These are phyloP conservation scores for Cheilosia grossa DNA, from an alignment of 2,888 invertebrate species.

Conservation along the genomic window DNA sequence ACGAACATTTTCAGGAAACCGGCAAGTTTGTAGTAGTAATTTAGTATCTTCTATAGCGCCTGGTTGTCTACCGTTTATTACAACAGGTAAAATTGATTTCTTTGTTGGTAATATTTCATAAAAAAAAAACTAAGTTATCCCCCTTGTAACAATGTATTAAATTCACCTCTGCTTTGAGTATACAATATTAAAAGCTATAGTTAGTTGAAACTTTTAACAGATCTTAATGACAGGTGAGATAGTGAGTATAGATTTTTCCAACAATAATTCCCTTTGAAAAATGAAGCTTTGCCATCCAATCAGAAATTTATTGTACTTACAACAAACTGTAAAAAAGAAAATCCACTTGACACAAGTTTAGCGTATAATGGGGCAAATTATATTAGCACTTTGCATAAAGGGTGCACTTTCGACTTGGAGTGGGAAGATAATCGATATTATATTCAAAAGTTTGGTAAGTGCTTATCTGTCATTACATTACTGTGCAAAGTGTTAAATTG, in stretches of 20 bases:
- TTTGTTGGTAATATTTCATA: too few species aligned
- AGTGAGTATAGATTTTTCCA: not conserved
- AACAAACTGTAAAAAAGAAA: not conserved
- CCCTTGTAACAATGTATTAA: not conserved
- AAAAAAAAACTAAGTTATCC: too few species aligned
- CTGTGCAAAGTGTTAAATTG: not conserved
- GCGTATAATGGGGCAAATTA: not conserved
- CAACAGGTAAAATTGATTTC: too few species aligned
- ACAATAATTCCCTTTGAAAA: not conserved
- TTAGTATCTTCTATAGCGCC: too few species aligned
- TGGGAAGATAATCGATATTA: not conserved
- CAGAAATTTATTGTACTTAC: not conserved
- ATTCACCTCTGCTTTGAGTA: not conserved
- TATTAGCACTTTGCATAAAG: not conserved
- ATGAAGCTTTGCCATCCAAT: not conserved
- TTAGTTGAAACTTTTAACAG: constrained; percentile 7
- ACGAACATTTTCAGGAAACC: too few species aligned
- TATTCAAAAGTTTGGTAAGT: constrained; percentile 1
- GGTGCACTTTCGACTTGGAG: not conserved
- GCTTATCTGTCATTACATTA: constrained; percentile 30
- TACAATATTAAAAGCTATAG: constrained; percentile 7
- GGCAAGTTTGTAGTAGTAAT: too few species aligned
- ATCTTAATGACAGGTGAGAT: constrained; percentile 5
- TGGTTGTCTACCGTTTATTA: too few species aligned
- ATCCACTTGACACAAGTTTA: constrained; percentile 4